Percentiles rank a stretch among this genome's conserved stretches.
Evolutionary conservation across 2,797 vertebrate genomes (phyloP).

Genomic region (Hydrocynus forskahlii): DNA sequence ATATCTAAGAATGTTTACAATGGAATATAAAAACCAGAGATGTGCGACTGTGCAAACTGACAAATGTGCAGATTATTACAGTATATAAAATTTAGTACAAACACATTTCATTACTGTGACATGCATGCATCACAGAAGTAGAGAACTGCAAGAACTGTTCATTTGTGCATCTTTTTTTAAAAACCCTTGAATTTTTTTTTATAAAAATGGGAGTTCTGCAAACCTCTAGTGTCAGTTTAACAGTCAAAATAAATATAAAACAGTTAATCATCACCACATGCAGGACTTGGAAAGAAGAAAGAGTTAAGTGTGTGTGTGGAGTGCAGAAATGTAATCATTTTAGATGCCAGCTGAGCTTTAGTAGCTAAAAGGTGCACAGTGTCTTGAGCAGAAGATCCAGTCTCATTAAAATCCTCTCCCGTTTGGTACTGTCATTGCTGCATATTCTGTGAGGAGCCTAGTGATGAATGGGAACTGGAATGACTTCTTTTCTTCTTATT

Average conservation of each 20-base stretch:
- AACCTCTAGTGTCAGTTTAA: neutral
- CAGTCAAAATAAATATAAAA: neutral
- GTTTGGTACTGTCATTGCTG: conserved; percentile 41
- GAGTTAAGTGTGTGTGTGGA: conserved; percentile 31
- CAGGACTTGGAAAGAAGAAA: neutral
- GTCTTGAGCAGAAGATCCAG: conserved; percentile 43
- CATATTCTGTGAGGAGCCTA: conserved; percentile 41
- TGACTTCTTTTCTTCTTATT: conserved; percentile 33
- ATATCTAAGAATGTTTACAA: too few relatives aligned
- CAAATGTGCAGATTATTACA: too few relatives aligned
- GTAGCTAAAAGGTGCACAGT: conserved; percentile 21
- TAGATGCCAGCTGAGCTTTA: conserved; percentile 8
- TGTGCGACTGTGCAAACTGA: too few relatives aligned
- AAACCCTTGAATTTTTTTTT: too few relatives aligned
- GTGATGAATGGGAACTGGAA: conserved; percentile 50
- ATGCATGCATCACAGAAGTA: too few relatives aligned
- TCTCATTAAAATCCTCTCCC: conserved; percentile 48
- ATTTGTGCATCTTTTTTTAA: too few relatives aligned
- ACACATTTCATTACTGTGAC: too few relatives aligned
- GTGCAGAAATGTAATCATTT: conserved; percentile 44
- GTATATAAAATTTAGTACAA: too few relatives aligned
- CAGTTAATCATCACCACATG: neutral
- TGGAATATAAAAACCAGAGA: too few relatives aligned
- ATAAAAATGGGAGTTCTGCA: neutral
- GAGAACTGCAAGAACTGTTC: too few relatives aligned